Conservation (phyloP, 1,140 invertebrate genomes). For the Triops cancriformis region DNA sequence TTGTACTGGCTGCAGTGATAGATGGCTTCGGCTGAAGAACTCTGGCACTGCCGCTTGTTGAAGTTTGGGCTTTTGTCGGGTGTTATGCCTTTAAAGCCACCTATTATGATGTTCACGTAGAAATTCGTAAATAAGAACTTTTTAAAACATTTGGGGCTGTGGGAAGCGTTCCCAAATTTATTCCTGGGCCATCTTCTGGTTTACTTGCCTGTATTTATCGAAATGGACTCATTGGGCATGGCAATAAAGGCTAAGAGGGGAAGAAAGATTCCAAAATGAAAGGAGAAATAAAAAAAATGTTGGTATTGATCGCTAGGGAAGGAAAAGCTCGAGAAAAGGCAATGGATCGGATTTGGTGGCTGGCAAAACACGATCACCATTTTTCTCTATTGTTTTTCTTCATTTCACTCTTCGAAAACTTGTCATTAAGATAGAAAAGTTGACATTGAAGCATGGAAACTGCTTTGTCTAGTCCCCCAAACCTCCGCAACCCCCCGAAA, state of each 20-base stretch:
- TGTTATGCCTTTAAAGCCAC: neutral
- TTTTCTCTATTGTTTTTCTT: conserved; percentile 1
- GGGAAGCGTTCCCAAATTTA: no score
- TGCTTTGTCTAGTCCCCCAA: neutral
- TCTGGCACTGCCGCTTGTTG: neutral
- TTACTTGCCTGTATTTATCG: neutral
- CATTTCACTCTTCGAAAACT: neutral
- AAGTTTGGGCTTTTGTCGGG: neutral
- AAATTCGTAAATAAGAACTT: no score
- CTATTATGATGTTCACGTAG: no score
- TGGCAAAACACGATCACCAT: neutral
- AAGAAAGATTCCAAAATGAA: neutral
- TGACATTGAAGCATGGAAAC: neutral
- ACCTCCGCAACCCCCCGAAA: neutral
- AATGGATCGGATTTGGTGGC: neutral
- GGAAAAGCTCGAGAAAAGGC: neutral
- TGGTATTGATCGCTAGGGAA: neutral
- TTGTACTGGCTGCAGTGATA: neutral
- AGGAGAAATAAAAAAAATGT: neutral
- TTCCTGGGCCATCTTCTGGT: no score
- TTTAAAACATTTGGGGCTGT: no score
- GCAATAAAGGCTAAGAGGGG: neutral
- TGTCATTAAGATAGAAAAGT: conserved; percentile 14
- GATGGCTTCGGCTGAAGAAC: neutral
- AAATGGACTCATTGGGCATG: neutral